Conservation (phyloP, 2,113 vertebrate species). For the Propithecus coquereli region DNA sequence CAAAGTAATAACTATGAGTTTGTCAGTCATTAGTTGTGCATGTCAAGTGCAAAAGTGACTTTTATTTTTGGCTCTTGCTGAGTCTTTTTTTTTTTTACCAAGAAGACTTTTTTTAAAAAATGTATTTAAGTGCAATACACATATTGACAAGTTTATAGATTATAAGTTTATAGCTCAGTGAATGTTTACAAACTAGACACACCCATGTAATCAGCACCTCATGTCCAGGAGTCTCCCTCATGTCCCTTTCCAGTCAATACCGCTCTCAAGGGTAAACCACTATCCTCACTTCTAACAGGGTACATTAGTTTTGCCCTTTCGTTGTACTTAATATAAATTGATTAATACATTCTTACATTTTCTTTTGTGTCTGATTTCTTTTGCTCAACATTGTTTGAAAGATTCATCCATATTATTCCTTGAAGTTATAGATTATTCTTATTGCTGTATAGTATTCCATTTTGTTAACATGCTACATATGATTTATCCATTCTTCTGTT, state of each 20-base stretch:
- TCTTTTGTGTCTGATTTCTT: neutral
- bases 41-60: neutral
- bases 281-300: neutral
- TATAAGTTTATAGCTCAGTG: neutral
- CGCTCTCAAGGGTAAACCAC: neutral
- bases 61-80: neutral
- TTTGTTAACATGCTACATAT: neutral
- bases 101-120: neutral
- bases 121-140: neutral
- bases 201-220: neutral
- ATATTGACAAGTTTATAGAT: neutral
- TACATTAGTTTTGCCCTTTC: neutral
- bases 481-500: neutral
- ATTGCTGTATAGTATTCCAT: neutral
- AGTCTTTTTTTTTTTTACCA: neutral
- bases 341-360: neutral
- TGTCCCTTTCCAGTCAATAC: neutral
- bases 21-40: neutral
- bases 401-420: neutral
- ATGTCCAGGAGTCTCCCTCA: neutral
- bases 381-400: conserved; percentile 8
- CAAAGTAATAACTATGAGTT: neutral
- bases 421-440: neutral
- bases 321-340: neutral
- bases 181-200: neutral